Evolutionary conservation across 2,888 invertebrate genomes (phyloP), one percentile per base, ranked within the genome.

Genomic region (Abrostola triplasia): DNA sequence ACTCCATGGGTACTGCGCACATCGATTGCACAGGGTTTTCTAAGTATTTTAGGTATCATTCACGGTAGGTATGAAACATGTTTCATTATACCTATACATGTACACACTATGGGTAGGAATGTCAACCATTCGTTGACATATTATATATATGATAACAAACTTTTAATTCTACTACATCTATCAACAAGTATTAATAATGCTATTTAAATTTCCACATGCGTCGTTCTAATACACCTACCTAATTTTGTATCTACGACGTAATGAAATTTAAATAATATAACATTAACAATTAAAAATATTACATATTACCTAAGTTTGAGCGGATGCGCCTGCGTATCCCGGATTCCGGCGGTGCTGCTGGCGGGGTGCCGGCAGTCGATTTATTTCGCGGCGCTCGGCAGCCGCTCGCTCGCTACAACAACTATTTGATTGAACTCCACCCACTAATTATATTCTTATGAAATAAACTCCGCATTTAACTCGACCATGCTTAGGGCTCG

Each of bases 361-460:
- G 60, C 72, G 60, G 78, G 82, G 24, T 24, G 24, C 24, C 24
- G 24, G 24, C 24, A 80, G 77, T 82, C 86, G 83, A 88, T 89
- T 89, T 84, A 87, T 86, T 84, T 78, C 75, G 82, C 82, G 78
- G 82, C 74, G 67, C 58, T 82, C 84, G 75, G 82, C 78, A 77
- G 82, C 79, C 66, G 84, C 81, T 82, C 58, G 84, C 49, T 36
- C 35, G 75, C 83, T 84, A 87, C 87, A 86, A 76, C 85, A 81
- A 88, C 91, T 88, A 84, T 89, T 90, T 91, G 91, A 92, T 92
- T 89, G 92, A 86, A 92, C 93, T 88, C 92, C 94, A 86, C 95
- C 94, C 94, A 94, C 94, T 94, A 92, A 95, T 95, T 94, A 95
- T 92, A 91, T 90, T 92, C 93, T 93, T 93, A 92, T 88, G 91